Base-by-base conservation (phyloP, 2,888 invertebrate genomes). In the Mythimna loreyi region DNA sequence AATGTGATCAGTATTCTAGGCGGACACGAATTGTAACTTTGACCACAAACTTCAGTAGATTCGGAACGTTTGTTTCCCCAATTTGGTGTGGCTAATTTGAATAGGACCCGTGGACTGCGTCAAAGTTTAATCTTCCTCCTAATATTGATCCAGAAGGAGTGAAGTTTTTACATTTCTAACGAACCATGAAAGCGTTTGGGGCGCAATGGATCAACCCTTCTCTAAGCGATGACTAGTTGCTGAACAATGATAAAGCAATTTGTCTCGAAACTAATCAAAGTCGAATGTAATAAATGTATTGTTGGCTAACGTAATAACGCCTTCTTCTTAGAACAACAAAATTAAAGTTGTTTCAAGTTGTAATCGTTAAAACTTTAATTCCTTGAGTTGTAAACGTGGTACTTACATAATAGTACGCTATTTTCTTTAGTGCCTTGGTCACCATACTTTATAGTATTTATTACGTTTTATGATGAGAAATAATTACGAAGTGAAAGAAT, bases 141-240 rank as follows among this genome's bases (percentile, higher is more conserved):
- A 90, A 91, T 92, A 93, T 92, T 92, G 93, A 91, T 92, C 90
- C 86, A 83, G 84, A 82, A 88, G 88, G 89, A 90, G 86, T 86
- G 81, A 90, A 90, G 89, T 92, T 93, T 92, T 92, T 91, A 90
- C 90, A 90, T 90, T 89, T 87, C 89, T 92, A 94, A 93, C 92
- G 92, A 92, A 91, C 90, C 92, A 83, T 91, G 87, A 85, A 87
- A 85, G 81, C 81, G 80, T 82, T 82, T 85, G 87, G 87, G 85
- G 85, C 86, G 85, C 88, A 89, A 91, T 91, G 89, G 90, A 87
- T 85, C 86, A 82, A 72, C 75, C 61, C 78, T 67, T 36, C 74
- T 73, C 73, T 78, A 71, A 78, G 82, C 78, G 75, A 76, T 80
- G 79, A 85, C 83, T 80, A 75, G 73, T 75, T 72, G 53, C 53